phyloP scores from a whole-genome alignment of 1,140 invertebrate genomes.

The Brachionus rubens region DNA sequence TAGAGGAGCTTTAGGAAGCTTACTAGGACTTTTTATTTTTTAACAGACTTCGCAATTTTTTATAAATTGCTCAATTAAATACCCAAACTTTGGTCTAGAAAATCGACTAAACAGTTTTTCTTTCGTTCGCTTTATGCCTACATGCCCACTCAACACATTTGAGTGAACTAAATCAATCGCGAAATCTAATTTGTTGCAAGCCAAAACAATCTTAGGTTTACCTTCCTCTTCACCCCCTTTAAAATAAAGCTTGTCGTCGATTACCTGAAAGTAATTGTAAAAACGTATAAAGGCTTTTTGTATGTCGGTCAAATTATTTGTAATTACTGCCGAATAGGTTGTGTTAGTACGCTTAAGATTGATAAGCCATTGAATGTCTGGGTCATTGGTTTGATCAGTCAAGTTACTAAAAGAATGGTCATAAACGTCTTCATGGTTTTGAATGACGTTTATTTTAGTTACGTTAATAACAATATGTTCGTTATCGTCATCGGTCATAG shows the following conservation, averaged over 20 bases:
- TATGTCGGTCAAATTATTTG: neutral
- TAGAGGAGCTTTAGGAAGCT: neutral
- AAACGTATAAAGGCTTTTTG: neutral
- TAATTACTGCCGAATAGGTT: neutral
- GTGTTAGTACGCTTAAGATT: neutral
- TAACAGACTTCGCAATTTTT: constrained; percentile 37
- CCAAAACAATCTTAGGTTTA: neutral
- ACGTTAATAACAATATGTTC: neutral
- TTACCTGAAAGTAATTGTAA: neutral
- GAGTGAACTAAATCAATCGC: constrained; percentile 28
- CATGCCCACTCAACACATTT: constrained; percentile 25
- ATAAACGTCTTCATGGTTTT: neutral
- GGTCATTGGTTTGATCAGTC: neutral
- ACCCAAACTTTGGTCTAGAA: constrained; percentile 7
- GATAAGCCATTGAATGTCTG: neutral
- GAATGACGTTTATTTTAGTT: neutral
- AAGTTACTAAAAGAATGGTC: neutral
- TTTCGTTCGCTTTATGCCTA: constrained; percentile 1
- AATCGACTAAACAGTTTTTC: neutral
- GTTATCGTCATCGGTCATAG: neutral
- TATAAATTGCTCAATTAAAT: neutral
- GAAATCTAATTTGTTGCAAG: neutral
- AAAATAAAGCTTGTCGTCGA: neutral
- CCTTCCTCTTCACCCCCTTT: neutral
- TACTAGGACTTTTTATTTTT: constrained; percentile 1